Evolutionary conservation across 2,113 vertebrate species (phyloP).

Genomic region (Nipponia nippon): DNA sequence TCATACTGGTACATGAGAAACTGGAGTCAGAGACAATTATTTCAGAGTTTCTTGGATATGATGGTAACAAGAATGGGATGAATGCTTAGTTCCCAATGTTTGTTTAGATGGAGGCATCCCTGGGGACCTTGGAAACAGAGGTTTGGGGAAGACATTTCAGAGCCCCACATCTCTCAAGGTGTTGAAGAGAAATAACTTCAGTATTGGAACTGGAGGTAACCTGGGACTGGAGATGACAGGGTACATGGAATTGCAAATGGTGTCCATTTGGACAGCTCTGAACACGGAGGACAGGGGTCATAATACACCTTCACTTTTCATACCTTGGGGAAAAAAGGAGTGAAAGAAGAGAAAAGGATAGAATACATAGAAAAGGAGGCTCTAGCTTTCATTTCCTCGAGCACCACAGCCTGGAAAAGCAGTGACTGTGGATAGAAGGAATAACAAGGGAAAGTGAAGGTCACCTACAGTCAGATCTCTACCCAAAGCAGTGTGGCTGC

Average conservation of each 20-base stretch:
- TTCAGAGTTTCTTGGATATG: neutral
- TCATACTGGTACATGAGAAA: neutral
- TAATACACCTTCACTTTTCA: neutral
- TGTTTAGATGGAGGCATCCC: neutral
- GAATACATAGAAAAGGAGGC: neutral
- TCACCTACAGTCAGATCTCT: neutral
- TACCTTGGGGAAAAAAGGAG: neutral
- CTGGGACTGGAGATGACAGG: neutral
- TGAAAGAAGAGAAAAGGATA: neutral
- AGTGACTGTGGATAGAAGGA: neutral
- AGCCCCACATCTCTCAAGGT: neutral
- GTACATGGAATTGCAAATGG: neutral
- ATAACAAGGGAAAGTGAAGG: neutral
- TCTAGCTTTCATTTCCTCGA: neutral
- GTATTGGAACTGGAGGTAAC: neutral
- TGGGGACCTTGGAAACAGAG: neutral
- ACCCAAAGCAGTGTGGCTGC: neutral
- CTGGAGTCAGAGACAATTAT: neutral
- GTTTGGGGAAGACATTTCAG: neutral
- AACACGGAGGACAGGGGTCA: neutral
- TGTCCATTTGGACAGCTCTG: neutral
- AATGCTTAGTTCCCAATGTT: neutral
- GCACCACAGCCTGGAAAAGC: neutral
- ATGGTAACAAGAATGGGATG: neutral
- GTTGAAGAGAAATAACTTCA: neutral